phyloP scores from a whole-genome alignment of 2,113 vertebrate species.

The Mastomys coucha region DNA sequence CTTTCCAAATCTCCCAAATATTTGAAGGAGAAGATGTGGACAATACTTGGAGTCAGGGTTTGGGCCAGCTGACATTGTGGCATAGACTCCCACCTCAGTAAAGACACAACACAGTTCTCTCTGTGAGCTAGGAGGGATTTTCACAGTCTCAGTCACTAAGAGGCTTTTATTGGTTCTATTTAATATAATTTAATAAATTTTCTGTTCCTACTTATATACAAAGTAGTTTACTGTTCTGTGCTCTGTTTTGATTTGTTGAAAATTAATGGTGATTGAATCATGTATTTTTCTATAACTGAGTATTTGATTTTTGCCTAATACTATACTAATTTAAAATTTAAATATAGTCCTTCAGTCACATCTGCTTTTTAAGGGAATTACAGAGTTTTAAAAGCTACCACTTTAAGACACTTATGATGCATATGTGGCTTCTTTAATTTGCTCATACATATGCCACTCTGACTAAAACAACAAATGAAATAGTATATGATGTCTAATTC shows the following conservation, averaged over 20 bases:
- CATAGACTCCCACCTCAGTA: not conserved
- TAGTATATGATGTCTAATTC: not conserved
- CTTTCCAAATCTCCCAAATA: not conserved
- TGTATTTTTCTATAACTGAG: slow-evolving; percentile 41
- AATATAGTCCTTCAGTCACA: not conserved
- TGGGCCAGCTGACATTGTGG: not conserved
- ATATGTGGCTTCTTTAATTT: not conserved
- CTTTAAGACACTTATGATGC: too few relatives aligned
- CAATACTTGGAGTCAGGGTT: not conserved
- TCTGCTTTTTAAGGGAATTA: not conserved
- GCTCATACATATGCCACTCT: not conserved
- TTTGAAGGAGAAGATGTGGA: not conserved
- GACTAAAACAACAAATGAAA: not conserved
- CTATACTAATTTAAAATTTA: slow-evolving; percentile 55
- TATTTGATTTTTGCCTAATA: slow-evolving; percentile 64
- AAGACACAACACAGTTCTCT: not conserved
- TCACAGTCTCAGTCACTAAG: not conserved
- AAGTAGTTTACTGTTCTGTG: not conserved
- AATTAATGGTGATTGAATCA: slow-evolving; percentile 45
- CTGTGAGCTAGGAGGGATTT: not conserved
- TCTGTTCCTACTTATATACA: not conserved
- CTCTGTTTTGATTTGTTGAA: slow-evolving; percentile 33
- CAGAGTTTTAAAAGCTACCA: not conserved
- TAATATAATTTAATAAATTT: slow-evolving; percentile 61
- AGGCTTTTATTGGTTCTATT: not conserved